Evolutionary conservation across 2,888 invertebrate species (phyloP).

Genomic region (Erebia palarica): DNA sequence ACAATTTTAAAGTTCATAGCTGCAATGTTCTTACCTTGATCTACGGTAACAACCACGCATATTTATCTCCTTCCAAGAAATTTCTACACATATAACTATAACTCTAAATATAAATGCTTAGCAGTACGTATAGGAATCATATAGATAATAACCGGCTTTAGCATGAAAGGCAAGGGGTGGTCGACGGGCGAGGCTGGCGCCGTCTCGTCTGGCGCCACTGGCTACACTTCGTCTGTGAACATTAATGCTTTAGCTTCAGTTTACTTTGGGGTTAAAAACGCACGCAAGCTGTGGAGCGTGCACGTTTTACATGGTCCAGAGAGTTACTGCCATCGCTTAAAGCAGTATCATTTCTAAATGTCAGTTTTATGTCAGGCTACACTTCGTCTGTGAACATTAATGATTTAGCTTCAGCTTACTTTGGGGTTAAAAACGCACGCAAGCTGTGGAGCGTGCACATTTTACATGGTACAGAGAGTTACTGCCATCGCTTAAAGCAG

Average conservation of each 20-base stretch:
- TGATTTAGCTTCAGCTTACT: constrained; percentile 25
- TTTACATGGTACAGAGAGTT: not conserved
- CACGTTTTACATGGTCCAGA: not conserved
- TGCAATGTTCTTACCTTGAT: not conserved
- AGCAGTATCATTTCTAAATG: no score
- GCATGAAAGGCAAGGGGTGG: constrained; percentile 39
- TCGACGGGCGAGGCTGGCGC: constrained; percentile 54
- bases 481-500: no score
- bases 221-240: constrained; percentile 39
- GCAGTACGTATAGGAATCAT: constrained; percentile 24
- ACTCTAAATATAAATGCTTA: not conserved
- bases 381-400: constrained; percentile 36
- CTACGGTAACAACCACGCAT: not conserved
- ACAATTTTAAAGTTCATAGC: not conserved
- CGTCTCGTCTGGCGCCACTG: constrained; percentile 63
- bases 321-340: no score
- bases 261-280: constrained; percentile 4
- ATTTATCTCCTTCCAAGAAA: constrained; percentile 7
- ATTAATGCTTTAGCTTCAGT: constrained; percentile 29
- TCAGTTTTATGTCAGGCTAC: no score
- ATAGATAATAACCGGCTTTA: constrained; percentile 36
- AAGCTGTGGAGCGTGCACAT: not conserved
- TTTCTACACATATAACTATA: not conserved
- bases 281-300: not conserved
- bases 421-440: not conserved